A percentile compares a stretch with the other conserved stretches of the same genome.
phyloP scores from a whole-genome alignment of 2,113 vertebrate species.

The Rhynchomys soricoides region DNA sequence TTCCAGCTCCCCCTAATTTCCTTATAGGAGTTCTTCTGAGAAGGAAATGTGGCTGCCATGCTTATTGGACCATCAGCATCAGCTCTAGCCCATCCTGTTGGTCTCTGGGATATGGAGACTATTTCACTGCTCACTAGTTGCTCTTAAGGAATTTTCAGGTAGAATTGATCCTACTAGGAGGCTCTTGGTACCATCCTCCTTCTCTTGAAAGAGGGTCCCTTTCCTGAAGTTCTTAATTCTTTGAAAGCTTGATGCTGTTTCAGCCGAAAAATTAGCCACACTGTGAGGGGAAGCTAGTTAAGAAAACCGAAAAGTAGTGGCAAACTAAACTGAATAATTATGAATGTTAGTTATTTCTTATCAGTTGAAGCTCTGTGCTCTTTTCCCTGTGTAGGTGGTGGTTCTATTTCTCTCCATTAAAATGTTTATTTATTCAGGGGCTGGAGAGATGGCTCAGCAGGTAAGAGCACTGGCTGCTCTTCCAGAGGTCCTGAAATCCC shows the following conservation, averaged over 20 bases:
- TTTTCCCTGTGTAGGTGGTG: conserved; percentile 69
- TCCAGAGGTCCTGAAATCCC: no score
- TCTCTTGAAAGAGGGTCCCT: conserved; percentile 68
- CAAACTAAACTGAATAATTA: conserved; percentile 64
- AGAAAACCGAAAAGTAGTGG: conserved; percentile 64
- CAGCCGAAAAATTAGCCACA: conserved; percentile 58
- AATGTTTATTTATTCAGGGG: conserved; percentile 73
- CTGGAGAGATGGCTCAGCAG: no score
- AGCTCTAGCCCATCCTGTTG: conserved; percentile 51
- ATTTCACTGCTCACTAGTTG: conserved; percentile 36
- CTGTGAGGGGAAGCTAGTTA: conserved; percentile 66
- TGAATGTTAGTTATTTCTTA: conserved; percentile 72
- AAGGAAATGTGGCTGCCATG: conserved; percentile 46
- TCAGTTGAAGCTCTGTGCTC: conserved; percentile 74
- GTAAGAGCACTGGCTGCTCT: no score
- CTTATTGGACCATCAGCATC: conserved; percentile 36
- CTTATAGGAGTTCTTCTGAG: conserved; percentile 35
- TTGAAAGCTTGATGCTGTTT: conserved; percentile 75
- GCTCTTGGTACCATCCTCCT: conserved; percentile 43
- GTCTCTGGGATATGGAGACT: conserved; percentile 50
- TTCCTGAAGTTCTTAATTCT: conserved; percentile 62
- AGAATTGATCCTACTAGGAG: conserved; percentile 53
- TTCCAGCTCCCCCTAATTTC: conserved; percentile 33
- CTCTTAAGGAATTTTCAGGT: conserved; percentile 24
- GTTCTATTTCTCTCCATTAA: conserved; percentile 82